Percentiles rank a stretch among this genome's conserved stretches.
These are phyloP conservation scores for Brachyhypopomus gauderio DNA, from an alignment of 2,113 vertebrate genomes.

Conservation along the genomic window DNA sequence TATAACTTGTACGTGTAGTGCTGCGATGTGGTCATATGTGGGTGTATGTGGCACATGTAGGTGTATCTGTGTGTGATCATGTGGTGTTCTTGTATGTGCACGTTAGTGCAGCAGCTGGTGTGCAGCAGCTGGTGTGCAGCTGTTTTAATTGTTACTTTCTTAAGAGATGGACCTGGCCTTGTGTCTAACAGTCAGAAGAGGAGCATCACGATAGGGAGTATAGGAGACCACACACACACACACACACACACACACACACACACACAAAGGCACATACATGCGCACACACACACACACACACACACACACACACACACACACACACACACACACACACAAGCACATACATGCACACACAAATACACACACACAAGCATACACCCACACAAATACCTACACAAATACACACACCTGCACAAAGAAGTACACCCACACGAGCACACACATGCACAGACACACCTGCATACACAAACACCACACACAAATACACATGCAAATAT, in stretches of 20 bases:
- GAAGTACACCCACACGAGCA: too few relatives aligned
- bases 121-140: constrained; percentile 15
- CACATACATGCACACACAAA: background rate
- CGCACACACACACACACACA: background rate
- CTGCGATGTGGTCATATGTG: background rate
- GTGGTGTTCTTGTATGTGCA: background rate
- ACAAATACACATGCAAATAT: background rate
- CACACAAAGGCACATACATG: too few relatives aligned
- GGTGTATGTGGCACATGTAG: background rate
- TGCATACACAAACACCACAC: background rate
- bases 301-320: background rate
- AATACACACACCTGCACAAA: too few relatives aligned
- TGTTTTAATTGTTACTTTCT: constrained; percentile 10
- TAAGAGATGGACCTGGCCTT: background rate
- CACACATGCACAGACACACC: constrained; percentile 1
- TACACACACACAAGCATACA: constrained; percentile 18
- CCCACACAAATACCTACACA: too few relatives aligned
- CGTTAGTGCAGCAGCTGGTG: background rate
- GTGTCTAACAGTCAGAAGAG: constrained; percentile 18
- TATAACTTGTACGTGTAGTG: too few relatives aligned
- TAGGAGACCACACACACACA: constrained; percentile 34
- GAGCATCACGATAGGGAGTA: background rate
- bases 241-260: constrained; percentile 35
- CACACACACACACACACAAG: background rate
- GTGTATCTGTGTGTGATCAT: constrained; percentile 2